These are phyloP conservation scores for Numenius arquata DNA, from an alignment of 2,113 vertebrate species.

Conservation along the genomic window DNA sequence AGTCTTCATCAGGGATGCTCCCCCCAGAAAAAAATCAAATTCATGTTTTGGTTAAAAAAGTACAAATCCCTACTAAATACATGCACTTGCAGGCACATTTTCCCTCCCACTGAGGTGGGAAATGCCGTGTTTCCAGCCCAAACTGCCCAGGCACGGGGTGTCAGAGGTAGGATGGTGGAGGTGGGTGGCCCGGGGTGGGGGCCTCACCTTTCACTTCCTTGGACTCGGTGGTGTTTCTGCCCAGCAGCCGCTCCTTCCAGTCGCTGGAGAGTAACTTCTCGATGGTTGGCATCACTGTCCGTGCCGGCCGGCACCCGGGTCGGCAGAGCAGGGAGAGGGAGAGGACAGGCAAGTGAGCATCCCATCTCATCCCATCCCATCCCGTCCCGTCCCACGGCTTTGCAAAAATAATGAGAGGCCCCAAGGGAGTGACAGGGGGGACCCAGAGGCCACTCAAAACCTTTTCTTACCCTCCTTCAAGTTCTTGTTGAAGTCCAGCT, in stretches of 20 bases:
- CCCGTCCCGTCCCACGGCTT: accelerated
- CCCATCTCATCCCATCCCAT: neutral
- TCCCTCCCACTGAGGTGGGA: neutral
- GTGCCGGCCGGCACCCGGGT: accelerated
- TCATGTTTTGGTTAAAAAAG: neutral
- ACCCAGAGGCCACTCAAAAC: accelerated
- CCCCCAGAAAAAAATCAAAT: too few relatives aligned
- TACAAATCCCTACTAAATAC: accelerated
- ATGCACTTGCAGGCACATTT: accelerated
- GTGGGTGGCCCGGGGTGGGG: too few relatives aligned
- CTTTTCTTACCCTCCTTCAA: slow-evolving; percentile 82
- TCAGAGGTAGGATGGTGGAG: neutral
- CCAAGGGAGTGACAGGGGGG: accelerated
- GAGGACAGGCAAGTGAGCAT: neutral
- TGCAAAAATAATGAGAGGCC: accelerated
- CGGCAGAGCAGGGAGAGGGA: neutral
- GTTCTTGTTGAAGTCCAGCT: slow-evolving; percentile 80
- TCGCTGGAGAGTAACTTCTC: slow-evolving; percentile 91
- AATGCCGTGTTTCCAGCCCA: accelerated
- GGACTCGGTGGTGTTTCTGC: slow-evolving; percentile 72
- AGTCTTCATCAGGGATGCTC: neutral
- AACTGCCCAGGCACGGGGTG: accelerated
- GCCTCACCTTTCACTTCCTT: slow-evolving; percentile 89
- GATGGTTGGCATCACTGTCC: slow-evolving; percentile 88
- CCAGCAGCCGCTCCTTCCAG: slow-evolving; percentile 91